Evolutionary conservation across 2,888 invertebrate species (phyloP).

Genomic region (Junonia oenone): DNA sequence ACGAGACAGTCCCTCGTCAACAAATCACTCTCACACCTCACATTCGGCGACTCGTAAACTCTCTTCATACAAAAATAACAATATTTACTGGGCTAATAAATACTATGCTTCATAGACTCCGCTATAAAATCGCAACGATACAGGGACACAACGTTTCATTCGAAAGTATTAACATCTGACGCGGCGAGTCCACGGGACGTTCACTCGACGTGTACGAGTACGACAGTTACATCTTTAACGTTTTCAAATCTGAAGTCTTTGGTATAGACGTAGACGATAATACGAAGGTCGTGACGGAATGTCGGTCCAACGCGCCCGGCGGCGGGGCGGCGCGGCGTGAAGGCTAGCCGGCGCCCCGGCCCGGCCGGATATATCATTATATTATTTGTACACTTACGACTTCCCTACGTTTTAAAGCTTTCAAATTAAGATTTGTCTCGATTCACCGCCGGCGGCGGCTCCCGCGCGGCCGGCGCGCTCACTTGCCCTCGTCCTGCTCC

Average conservation of each 20-base stretch:
- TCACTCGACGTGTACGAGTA: slow-evolving; percentile 9
- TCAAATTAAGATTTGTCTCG: slow-evolving; percentile 68
- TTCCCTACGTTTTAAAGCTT: slow-evolving; percentile 68
- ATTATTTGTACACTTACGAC: slow-evolving; percentile 59
- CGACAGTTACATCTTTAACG: slow-evolving; percentile 19
- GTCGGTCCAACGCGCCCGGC: slow-evolving; percentile 28
- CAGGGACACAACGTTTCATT: slow-evolving; percentile 10
- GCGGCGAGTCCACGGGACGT: slow-evolving; percentile 6
- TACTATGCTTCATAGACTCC: slow-evolving; percentile 11
- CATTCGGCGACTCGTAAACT: background rate
- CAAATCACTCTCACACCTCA: background rate
- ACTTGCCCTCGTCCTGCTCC: slow-evolving; percentile 91
- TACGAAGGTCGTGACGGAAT: slow-evolving; percentile 29
- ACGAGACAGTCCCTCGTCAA: slow-evolving; percentile 1
- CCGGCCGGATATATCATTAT: slow-evolving; percentile 40
- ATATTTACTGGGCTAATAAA: slow-evolving; percentile 22
- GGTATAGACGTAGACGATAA: slow-evolving; percentile 31
- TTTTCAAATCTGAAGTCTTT: slow-evolving; percentile 31
- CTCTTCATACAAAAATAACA: slow-evolving; percentile 33
- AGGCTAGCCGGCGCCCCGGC: slow-evolving; percentile 28
- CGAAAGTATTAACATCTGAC: background rate
- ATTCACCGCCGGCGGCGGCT: slow-evolving; percentile 37
- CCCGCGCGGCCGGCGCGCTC: slow-evolving; percentile 48
- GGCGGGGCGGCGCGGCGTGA: slow-evolving; percentile 4
- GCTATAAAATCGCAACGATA: slow-evolving; percentile 19